phyloP scores from a whole-genome alignment of 2,888 invertebrate species.

The Chirona hameri region DNA sequence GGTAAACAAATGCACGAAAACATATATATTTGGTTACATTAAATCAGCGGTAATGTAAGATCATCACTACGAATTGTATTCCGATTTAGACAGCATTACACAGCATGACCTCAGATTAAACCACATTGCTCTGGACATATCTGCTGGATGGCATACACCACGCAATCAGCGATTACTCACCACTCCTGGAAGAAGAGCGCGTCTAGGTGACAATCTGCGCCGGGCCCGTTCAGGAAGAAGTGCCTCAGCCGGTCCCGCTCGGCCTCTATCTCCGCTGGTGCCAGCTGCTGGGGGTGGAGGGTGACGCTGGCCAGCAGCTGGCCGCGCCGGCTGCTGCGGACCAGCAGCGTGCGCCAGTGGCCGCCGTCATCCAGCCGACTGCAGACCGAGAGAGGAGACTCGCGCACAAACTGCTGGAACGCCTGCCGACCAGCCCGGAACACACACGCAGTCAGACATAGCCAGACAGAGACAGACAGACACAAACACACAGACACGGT shows the following conservation, averaged over 20 bases:
- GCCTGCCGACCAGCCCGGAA: constrained; percentile 41
- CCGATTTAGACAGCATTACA: too few relatives aligned
- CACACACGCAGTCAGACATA: too few relatives aligned
- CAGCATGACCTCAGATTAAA: too few relatives aligned
- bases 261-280: constrained; percentile 40
- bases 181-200: constrained; percentile 45
- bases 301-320: constrained; percentile 50
- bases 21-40: too few relatives aligned
- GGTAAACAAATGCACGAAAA: too few relatives aligned
- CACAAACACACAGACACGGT: too few relatives aligned
- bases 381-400: constrained; percentile 46
- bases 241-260: constrained; percentile 42
- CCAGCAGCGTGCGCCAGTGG: constrained; percentile 53
- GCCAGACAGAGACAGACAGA: too few relatives aligned
- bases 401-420: constrained; percentile 47
- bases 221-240: constrained; percentile 42
- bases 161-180: too few relatives aligned
- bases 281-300: constrained; percentile 48
- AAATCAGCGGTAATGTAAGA: too few relatives aligned
- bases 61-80: too few relatives aligned
- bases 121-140: too few relatives aligned
- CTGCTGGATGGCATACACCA: too few relatives aligned
- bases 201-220: constrained; percentile 40
- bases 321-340: constrained; percentile 49
- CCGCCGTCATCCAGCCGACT: constrained; percentile 50